A percentile compares a stretch with the other conserved stretches of the same genome.
phyloP scores from a whole-genome alignment of 1,140 invertebrate genomes.

The Brevipalpus yothersi region DNA sequence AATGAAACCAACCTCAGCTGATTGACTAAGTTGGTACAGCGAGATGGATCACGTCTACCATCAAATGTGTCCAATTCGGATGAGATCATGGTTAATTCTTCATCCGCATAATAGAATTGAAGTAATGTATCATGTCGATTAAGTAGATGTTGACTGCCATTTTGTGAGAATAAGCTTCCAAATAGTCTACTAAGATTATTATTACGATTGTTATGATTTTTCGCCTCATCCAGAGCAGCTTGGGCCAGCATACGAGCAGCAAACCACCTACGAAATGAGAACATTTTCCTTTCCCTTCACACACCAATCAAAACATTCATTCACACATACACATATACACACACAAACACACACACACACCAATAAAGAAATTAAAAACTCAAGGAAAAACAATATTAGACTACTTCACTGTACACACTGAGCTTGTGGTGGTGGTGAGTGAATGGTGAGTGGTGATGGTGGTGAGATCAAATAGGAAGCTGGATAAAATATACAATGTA shows the following conservation, averaged over 20 bases:
- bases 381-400: no score
- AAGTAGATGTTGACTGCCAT: neutral
- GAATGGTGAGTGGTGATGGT: no score
- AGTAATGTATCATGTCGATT: neutral
- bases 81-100: slow-evolving; percentile 75
- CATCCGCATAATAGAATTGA: slow-evolving; percentile 84
- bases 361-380: no score
- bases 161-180: neutral
- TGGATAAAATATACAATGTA: no score
- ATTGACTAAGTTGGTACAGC: slow-evolving; percentile 79
- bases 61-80: slow-evolving; percentile 94
- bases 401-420: no score
- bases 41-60: slow-evolving; percentile 82
- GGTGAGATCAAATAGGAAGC: no score
- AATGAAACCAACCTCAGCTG: slow-evolving; percentile 42
- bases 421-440: no score
- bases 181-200: neutral
- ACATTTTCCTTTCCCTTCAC: neutral
- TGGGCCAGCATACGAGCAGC: slow-evolving; percentile 7
- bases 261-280: slow-evolving; percentile 8
- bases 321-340: no score
- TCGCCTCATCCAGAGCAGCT: neutral
- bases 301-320: no score
- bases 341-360: no score
- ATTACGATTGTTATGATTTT: neutral